Evolutionary conservation across 1,140 invertebrate genomes (phyloP), one percentile per base, ranked within the genome.

Genomic region (Parapsyche elsis): DNA sequence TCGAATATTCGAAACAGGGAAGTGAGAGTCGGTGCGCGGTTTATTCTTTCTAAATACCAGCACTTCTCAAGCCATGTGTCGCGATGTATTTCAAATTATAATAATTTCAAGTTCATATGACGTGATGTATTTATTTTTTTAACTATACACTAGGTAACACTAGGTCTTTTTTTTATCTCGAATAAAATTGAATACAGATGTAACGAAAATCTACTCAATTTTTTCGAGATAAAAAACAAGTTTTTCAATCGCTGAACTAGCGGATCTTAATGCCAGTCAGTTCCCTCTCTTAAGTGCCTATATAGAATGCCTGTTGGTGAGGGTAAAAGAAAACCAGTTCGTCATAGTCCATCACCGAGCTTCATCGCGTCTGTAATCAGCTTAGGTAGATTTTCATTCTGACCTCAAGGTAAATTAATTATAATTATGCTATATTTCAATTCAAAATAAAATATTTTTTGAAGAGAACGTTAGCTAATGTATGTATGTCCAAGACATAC

Each of bases 291-390:
- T 38, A 38, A 4, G 30, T 38, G 30, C 30, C 7, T 7, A 38
- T n/a, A 46, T 57, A 16, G 19, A 57, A 57, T 19, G 7, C 14
- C 5, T 61, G 16, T 19, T 9, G 14, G 57, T 61, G 57, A 61
- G 16, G 14, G 57, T 61, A 61, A 61, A 61, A 0, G 57, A 7
- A 61, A 61, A 61, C 57, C 57, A 61, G 57, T 61, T 61, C 21
- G 5, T 16, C 21, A 19, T 16, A 61, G 53, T 57, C 5, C 53
- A 61, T 61, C 16, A 21, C 16, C n/a, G 30, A 21, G 7, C 0
- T 61, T 21, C 1, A 19, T 19, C 57, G 57, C 57, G 57, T 61
- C 5, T 16, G 57, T 19, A 9, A 19, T 16, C 9, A 16, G n/a
- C 5, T 61, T 61, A 38, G 7, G 30, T 38, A 38, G 30, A 61